Percentiles rank a stretch among this genome's conserved stretches.
These are phyloP conservation scores for Scylla paramamosain DNA, from an alignment of 1,140 invertebrate genomes.

Conservation along the genomic window DNA sequence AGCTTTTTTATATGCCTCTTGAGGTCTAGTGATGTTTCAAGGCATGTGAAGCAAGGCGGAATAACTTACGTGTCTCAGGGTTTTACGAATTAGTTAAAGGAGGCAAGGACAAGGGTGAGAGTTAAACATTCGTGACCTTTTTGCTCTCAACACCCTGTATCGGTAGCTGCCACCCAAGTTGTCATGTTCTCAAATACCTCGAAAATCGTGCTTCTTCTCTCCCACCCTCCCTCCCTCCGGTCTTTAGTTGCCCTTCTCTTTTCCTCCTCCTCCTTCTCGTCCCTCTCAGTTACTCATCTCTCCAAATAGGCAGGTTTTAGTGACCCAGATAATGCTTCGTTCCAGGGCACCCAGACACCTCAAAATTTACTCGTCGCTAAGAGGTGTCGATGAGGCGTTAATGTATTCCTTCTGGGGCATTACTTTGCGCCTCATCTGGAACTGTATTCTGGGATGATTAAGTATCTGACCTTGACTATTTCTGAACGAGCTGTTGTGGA, in stretches of 20 bases:
- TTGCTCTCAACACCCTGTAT: neutral
- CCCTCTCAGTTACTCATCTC: neutral
- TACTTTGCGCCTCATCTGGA: no score
- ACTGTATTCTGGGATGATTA: no score
- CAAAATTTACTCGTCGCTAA: neutral
- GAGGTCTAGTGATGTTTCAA: no score
- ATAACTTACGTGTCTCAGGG: neutral
- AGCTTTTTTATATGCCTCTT: neutral
- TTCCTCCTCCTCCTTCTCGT: neutral
- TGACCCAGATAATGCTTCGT: neutral
- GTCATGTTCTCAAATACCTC: conserved; percentile 3
- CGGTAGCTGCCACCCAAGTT: conserved; percentile 61
- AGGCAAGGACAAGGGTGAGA: neutral
- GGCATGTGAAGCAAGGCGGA: neutral
- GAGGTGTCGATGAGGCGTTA: neutral
- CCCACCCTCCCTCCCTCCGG: neutral
- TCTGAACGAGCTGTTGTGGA: no score
- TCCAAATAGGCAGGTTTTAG: neutral
- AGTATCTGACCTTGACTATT: no score
- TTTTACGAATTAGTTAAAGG: neutral
- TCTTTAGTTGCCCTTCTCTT: neutral
- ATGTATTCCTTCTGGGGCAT: no score
- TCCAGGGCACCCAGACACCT: neutral
- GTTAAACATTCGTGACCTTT: neutral
- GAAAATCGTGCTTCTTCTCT: neutral